A percentile compares a stretch with the other conserved stretches of the same genome.
Evolutionary conservation across 2,888 invertebrate genomes (phyloP).

Genomic region (Harpagoxenus sublaevis): DNA sequence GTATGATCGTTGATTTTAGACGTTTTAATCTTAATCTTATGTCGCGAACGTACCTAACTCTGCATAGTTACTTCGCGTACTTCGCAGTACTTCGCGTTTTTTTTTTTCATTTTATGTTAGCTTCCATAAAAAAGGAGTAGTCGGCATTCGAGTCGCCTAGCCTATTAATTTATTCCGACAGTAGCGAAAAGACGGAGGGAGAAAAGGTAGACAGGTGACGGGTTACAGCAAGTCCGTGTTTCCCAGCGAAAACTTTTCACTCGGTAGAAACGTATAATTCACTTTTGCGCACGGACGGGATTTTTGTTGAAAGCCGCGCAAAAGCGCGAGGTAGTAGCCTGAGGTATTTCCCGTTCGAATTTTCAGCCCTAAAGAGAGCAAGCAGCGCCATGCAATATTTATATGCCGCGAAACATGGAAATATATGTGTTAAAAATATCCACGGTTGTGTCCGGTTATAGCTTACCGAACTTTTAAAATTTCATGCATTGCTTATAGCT

Average conservation of each 20-base stretch:
- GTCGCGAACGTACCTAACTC: not conserved
- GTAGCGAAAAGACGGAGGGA: slow-evolving; percentile 16
- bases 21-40: slow-evolving; percentile 6
- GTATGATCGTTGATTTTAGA: not conserved
- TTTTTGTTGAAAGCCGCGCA: slow-evolving; percentile 46
- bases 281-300: slow-evolving; percentile 44
- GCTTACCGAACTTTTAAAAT: not conserved
- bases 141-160: slow-evolving; percentile 12
- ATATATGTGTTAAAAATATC: slow-evolving; percentile 29
- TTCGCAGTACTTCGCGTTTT: not conserved
- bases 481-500: slow-evolving; percentile 7
- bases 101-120: not conserved
- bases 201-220: slow-evolving; percentile 9
- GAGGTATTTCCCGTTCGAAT: slow-evolving; percentile 49
- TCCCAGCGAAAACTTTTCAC: slow-evolving; percentile 54
- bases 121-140: not conserved
- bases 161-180: slow-evolving; percentile 53
- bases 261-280: slow-evolving; percentile 52
- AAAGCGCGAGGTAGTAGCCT: slow-evolving; percentile 10
- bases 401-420: slow-evolving; percentile 17
- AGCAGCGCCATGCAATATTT: slow-evolving; percentile 33
- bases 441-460: not conserved
- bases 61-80: not conserved
- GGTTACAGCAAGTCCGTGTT: slow-evolving; percentile 43
- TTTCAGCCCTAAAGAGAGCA: slow-evolving; percentile 28